Evolutionary conservation across 2,113 vertebrate species (phyloP).

Genomic region (Arizona elegans): DNA sequence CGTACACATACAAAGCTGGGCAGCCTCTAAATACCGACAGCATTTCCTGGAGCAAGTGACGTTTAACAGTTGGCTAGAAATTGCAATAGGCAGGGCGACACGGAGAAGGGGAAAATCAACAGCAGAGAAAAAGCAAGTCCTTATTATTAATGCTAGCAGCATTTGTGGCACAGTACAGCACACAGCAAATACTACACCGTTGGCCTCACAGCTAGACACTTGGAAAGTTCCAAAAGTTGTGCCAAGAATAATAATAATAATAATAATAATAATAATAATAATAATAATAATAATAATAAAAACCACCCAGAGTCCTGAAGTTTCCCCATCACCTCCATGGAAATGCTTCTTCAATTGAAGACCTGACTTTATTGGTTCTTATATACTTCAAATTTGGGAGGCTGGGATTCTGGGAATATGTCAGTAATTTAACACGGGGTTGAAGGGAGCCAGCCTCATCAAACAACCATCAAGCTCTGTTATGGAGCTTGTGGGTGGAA

Average conservation of each 20-base stretch:
- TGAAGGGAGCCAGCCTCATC: neutral
- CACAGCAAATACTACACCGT: conserved; percentile 22
- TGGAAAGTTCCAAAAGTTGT: neutral
- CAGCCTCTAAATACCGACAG: neutral
- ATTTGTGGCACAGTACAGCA: neutral
- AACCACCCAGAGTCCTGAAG: neutral
- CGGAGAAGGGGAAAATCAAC: neutral
- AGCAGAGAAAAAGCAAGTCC: neutral
- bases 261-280: neutral
- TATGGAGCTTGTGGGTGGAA: neutral
- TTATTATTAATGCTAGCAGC: conserved; percentile 12
- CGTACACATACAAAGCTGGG: neutral
- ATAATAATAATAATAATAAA: neutral
- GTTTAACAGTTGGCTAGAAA: neutral
- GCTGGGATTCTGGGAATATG: neutral
- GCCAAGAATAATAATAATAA: neutral
- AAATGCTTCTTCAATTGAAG: neutral
- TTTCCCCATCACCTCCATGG: neutral
- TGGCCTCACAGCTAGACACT: conserved; percentile 7
- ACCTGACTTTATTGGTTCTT: neutral
- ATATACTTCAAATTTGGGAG: neutral
- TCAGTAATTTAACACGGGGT: neutral
- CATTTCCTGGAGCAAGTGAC: neutral
- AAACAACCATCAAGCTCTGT: no score
- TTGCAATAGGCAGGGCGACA: neutral